A percentile compares a stretch with the other conserved stretches of the same genome.
These are phyloP conservation scores for Trichonephila inaurata DNA, from an alignment of 1,140 invertebrate species.

Conservation along the genomic window DNA sequence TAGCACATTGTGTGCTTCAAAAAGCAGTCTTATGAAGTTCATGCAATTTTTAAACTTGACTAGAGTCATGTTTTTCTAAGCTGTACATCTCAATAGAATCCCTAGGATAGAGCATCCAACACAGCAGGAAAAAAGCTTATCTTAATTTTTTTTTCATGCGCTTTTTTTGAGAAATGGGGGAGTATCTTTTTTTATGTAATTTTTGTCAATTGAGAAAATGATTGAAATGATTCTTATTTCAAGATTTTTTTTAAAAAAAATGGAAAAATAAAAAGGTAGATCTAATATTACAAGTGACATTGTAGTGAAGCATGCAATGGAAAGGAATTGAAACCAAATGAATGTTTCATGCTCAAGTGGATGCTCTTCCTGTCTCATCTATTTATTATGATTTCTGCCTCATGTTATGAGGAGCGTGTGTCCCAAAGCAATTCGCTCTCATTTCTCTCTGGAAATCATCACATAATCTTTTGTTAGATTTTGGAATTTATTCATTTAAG, in stretches of 20 bases:
- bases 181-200: too few relatives aligned
- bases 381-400: conserved; percentile 30
- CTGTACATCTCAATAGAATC: not conserved
- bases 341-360: not conserved
- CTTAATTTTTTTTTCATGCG: not conserved
- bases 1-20: conserved; percentile 59
- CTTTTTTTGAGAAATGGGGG: too few relatives aligned
- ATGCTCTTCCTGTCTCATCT: not conserved
- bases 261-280: too few relatives aligned
- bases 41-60: conserved; percentile 55
- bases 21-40: conserved; percentile 32
- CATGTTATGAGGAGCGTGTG: not conserved
- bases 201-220: too few relatives aligned
- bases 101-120: not conserved
- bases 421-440: not conserved
- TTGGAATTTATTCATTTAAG: too few relatives aligned
- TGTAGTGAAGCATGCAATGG: too few relatives aligned
- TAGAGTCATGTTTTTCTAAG: conserved; percentile 1
- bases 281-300: too few relatives aligned
- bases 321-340: not conserved
- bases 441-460: not conserved
- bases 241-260: too few relatives aligned
- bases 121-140: not conserved
- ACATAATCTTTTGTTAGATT: too few relatives aligned
- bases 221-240: too few relatives aligned